Percentiles rank a stretch among this genome's conserved stretches.
Evolutionary conservation across 1,140 invertebrate genomes (phyloP).

Genomic region (Pseudomyrmex gracilis): DNA sequence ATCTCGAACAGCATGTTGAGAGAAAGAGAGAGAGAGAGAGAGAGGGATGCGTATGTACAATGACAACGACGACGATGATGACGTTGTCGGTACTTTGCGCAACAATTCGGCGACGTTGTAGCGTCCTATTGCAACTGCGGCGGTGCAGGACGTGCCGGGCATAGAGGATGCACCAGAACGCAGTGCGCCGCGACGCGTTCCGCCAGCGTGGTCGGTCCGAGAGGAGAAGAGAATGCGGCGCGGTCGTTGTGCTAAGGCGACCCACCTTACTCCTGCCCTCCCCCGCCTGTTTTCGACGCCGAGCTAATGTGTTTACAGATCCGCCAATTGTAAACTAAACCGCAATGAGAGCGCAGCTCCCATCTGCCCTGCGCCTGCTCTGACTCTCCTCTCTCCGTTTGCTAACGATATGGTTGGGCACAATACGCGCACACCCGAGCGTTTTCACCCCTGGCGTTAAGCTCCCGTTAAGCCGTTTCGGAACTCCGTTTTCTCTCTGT

Average conservation of each 20-base stretch:
- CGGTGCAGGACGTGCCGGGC: conserved; percentile 54
- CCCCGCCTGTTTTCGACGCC: not conserved
- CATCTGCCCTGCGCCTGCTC: conserved; percentile 22
- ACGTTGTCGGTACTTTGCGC: conserved; percentile 9
- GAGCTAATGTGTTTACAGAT: conserved; percentile 74
- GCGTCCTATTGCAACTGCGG: conserved; percentile 41
- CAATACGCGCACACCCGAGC: conserved; percentile 17
- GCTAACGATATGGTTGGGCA: conserved; percentile 16
- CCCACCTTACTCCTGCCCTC: not conserved
- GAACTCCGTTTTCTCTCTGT: not conserved
- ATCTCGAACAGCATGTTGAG: not conserved
- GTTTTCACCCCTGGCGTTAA: conserved; percentile 18
- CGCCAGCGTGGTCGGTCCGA: conserved; percentile 4
- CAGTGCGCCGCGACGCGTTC: conserved; percentile 8
- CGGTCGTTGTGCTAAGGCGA: conserved; percentile 65
- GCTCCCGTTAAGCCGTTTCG: not conserved
- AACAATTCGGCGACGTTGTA: conserved; percentile 28
- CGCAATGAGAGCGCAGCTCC: conserved; percentile 32
- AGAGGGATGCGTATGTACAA: too few relatives aligned
- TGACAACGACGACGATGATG: not conserved
- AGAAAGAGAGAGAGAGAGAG: too few relatives aligned
- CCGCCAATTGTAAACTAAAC: conserved; percentile 71
- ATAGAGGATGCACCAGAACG: conserved; percentile 28
- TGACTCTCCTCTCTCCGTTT: conserved; percentile 2
- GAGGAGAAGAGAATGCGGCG: conserved; percentile 32